A percentile compares a stretch with the other conserved stretches of the same genome.
Conservation (phyloP, 2,113 vertebrate genomes). For the Panthera tigris region DNA sequence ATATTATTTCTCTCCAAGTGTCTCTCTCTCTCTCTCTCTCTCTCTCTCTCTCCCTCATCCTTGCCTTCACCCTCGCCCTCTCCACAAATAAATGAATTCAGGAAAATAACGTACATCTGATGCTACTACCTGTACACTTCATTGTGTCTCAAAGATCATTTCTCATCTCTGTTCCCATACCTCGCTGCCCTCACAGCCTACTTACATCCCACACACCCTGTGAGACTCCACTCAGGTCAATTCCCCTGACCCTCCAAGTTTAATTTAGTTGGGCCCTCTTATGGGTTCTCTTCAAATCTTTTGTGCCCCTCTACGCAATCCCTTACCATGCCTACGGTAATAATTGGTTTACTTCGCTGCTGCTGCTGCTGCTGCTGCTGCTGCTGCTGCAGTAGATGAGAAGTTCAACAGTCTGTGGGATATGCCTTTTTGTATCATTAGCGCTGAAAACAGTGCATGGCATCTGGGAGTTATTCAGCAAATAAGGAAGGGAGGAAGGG, state of each 20-base stretch:
- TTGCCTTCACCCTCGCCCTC: fast-evolving
- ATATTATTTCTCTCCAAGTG: background rate
- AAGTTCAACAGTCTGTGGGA: background rate
- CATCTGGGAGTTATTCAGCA: background rate
- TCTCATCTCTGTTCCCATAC: background rate
- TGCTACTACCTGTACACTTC: background rate
- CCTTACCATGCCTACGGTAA: background rate
- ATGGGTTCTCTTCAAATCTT: background rate
- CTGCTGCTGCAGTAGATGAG: background rate
- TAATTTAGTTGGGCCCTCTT: background rate
- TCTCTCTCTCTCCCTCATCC: background rate
- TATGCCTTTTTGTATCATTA: background rate
- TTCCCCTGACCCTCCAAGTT: background rate
- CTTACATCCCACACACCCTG: background rate
- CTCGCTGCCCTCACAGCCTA: background rate
- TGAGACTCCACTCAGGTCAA: background rate
- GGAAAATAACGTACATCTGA: background rate
- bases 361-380: background rate
- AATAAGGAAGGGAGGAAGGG: background rate
- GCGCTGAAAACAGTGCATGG: background rate
- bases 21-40: no score
- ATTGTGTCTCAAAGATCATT: background rate
- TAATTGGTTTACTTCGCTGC: background rate
- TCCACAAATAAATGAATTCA: background rate
- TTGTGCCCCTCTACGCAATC: background rate